Percentiles rank a stretch among this genome's conserved stretches.
These are phyloP conservation scores for Orientallactaga bullata DNA, from an alignment of 2,113 vertebrate species.

Conservation along the genomic window DNA sequence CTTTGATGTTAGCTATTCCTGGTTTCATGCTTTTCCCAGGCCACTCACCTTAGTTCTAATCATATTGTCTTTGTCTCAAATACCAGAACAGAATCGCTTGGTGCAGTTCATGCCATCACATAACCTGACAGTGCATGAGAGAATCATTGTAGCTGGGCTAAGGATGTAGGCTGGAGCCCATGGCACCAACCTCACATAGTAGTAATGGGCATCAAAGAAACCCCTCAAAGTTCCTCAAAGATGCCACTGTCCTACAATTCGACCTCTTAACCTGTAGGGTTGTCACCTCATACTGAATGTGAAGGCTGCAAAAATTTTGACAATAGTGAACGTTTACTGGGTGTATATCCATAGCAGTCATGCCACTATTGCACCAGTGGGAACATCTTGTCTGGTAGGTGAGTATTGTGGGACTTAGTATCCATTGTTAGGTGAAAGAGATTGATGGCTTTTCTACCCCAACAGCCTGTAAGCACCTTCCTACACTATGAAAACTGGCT, in stretches of 20 bases:
- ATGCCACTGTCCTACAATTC: fast-evolving
- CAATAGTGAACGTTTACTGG: not conserved
- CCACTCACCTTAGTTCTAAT: not conserved
- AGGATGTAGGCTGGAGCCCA: too few species aligned
- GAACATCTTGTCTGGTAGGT: too few species aligned
- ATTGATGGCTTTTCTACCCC: too few species aligned
- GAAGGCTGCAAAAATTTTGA: not conserved
- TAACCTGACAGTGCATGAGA: not conserved
- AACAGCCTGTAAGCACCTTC: too few species aligned
- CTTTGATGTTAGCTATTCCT: not conserved
- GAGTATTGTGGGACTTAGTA: too few species aligned
- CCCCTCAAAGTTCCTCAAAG: not conserved
- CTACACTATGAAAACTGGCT: too few species aligned
- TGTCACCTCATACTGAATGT: not conserved
- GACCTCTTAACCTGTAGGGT: not conserved
- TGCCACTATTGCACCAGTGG: too few species aligned
- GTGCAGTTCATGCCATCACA: conserved; percentile 64
- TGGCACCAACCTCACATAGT: fast-evolving
- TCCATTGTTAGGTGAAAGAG: too few species aligned
- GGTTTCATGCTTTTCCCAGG: not conserved
- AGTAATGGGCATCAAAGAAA: not conserved
- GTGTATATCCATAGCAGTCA: too few species aligned
- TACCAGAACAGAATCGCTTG: not conserved
- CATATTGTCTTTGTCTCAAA: conserved; percentile 32
- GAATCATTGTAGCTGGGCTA: not conserved